These are phyloP conservation scores for Monomorium pharaonis DNA, from an alignment of 1,140 invertebrate genomes.

Conservation along the genomic window DNA sequence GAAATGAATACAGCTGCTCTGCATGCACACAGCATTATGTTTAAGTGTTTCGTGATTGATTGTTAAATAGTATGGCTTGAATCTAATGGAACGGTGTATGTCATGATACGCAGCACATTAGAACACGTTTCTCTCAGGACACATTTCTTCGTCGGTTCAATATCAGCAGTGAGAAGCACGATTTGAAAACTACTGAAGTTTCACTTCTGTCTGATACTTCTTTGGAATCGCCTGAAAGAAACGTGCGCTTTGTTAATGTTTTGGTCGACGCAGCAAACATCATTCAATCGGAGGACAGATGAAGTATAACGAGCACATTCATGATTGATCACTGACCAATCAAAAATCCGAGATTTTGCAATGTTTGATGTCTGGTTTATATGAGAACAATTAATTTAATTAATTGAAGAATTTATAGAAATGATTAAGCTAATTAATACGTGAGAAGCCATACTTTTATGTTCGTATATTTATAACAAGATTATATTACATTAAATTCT, in stretches of 20 bases:
- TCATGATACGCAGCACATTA: background rate
- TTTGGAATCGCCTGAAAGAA: background rate
- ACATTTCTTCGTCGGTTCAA: conserved; percentile 10
- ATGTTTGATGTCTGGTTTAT: background rate
- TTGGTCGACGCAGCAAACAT: background rate
- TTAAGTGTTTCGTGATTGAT: background rate
- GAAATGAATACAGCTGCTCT: background rate
- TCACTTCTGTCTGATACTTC: background rate
- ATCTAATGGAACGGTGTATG: background rate
- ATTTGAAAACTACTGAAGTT: background rate
- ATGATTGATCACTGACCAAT: background rate
- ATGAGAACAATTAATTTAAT: background rate
- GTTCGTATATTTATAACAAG: conserved; percentile 2
- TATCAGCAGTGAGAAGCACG: background rate
- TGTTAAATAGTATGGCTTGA: background rate
- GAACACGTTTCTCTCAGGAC: background rate
- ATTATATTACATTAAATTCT: background rate
- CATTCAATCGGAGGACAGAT: background rate
- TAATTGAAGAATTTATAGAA: background rate
- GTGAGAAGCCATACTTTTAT: background rate
- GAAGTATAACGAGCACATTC: conserved; percentile 1
- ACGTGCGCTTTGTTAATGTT: background rate
- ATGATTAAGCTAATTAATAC: background rate
- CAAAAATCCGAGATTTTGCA: background rate
- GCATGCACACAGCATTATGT: background rate